Evolutionary conservation across 2,888 invertebrate species (phyloP).

Genomic region (Acronicta psi): DNA sequence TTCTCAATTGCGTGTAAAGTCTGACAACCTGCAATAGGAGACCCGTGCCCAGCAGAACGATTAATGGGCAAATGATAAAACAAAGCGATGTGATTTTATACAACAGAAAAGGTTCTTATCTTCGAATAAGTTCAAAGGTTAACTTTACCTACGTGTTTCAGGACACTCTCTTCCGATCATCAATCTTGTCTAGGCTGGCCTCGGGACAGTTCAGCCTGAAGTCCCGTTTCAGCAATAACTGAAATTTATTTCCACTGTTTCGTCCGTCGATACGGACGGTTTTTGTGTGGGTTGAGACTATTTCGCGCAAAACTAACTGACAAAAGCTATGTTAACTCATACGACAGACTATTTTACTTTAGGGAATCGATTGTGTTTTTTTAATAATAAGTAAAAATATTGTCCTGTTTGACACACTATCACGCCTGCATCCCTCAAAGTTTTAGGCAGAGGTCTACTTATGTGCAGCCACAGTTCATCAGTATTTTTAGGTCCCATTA

Average conservation of each 20-base stretch:
- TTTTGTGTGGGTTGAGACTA: slow-evolving; percentile 20
- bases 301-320: slow-evolving; percentile 6
- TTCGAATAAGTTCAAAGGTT: slow-evolving; percentile 11
- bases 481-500: too few relatives aligned
- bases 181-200: slow-evolving; percentile 28
- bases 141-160: slow-evolving; percentile 13
- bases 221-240: slow-evolving; percentile 27
- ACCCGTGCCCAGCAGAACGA: too few relatives aligned
- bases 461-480: too few relatives aligned
- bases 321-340: slow-evolving; percentile 1
- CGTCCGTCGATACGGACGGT: slow-evolving; percentile 36
- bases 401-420: too few relatives aligned
- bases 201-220: slow-evolving; percentile 14
- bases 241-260: slow-evolving; percentile 49
- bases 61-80: too few relatives aligned
- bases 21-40: too few relatives aligned
- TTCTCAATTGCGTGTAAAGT: too few relatives aligned
- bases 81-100: neutral
- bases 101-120: neutral
- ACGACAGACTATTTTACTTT: slow-evolving; percentile 2
- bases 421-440: too few relatives aligned
- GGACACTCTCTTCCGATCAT: slow-evolving; percentile 20
- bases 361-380: neutral
- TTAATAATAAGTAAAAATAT: too few relatives aligned
- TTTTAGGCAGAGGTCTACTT: too few relatives aligned